Evolutionary conservation across 1,140 invertebrate genomes (phyloP), one percentile per base, ranked within the genome.

Genomic region (Sarcophaga peregrina): DNA sequence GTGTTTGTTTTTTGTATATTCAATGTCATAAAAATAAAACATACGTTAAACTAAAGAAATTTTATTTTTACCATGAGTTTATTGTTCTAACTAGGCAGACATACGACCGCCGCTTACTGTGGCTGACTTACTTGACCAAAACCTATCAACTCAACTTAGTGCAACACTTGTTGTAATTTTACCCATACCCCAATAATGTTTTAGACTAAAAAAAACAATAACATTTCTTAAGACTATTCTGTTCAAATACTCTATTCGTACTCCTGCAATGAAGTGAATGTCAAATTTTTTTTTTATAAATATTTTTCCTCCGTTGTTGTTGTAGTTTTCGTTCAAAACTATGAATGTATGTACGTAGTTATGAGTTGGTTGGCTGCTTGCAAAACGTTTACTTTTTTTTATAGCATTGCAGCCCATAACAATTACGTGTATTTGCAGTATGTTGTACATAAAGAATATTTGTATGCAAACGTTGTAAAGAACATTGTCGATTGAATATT

Each of bases 401-500:
- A 37, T 37, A 37, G 1, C 25, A 37, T 37, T 37, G 25, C 25
- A 4, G 25, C 25, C 25, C 25, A 37, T 37, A 37, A 68, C 62
- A 68, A 68, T 68, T 68, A 68, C 62, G 62, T 68, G 62, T 68
- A 68, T 68, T 68, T 68, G 54, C 8, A 4, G 4, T 68, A n/a
- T 68, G 62, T 68, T 68, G 62, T 68, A 68, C 62, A 68, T 68
- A 68, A 68, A 68, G n/a, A 68, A 68, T 68, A 68, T 68, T 68
- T 68, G 58, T 68, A 68, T 20, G 58, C 52, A 10, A 58, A 37
- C 0, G 52, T 58, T 58, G 54, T 58, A 37, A 37, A 37, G 25
- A 37, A 37, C 25, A 37, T 37, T 37, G 25, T 74, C 13, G 8
- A 74, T 74, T 74, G 13, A 37, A 74, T 74, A 10, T 46, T 5